These are phyloP conservation scores for Mormyrus lacerda DNA, from an alignment of 2,113 vertebrate genomes.

Conservation along the genomic window DNA sequence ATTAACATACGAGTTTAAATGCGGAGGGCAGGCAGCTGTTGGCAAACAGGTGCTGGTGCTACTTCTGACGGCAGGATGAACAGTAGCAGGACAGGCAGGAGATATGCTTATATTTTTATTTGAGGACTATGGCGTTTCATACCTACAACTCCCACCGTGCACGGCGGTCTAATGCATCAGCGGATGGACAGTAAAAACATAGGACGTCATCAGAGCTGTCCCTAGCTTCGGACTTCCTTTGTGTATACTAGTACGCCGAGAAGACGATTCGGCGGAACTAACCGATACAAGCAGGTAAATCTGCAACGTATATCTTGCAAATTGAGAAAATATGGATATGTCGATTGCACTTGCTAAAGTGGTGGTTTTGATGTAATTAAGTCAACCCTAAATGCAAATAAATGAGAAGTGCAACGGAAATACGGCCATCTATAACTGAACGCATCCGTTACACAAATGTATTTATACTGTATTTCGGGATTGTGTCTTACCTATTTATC, in stretches of 20 bases:
- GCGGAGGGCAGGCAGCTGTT: background rate
- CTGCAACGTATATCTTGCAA: background rate
- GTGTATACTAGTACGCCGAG: constrained; percentile 35
- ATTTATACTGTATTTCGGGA: background rate
- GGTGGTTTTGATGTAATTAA: background rate
- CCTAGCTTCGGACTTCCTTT: constrained; percentile 38
- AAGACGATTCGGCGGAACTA: constrained; percentile 37
- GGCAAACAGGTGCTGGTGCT: background rate
- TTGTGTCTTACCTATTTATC: background rate
- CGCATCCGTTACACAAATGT: background rate
- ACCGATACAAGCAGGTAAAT: constrained; percentile 30
- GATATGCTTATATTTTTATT: background rate
- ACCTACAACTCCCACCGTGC: constrained; percentile 45
- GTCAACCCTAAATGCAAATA: background rate
- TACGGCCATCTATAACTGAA: background rate
- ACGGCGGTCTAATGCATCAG: background rate
- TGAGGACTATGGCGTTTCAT: background rate
- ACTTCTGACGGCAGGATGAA: background rate
- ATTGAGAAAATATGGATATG: background rate
- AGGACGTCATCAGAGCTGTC: constrained; percentile 43
- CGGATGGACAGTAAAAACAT: background rate
- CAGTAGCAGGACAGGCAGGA: background rate
- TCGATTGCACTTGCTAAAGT: background rate
- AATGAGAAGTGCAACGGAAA: background rate
- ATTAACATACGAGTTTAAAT: background rate